Base-by-base conservation (phyloP, 2,888 invertebrate genomes). In the Meiosimyza platycephala region DNA sequence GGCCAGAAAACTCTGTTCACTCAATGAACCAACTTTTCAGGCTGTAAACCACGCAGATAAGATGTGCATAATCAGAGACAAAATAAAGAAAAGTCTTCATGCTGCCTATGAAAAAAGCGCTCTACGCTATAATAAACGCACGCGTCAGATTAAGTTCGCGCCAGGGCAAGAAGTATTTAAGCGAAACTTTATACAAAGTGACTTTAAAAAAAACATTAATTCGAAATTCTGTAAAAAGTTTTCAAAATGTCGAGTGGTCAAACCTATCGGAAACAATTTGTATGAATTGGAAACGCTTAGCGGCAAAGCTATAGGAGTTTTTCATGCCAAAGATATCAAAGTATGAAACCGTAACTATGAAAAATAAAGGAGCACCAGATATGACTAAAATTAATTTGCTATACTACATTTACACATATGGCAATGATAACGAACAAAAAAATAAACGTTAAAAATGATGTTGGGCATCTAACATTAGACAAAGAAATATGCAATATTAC, bases 131-230 rank as follows among this genome's bases (percentile, higher is more conserved):
- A 67, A 67, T 6, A 52, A n/a, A 13, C 33, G 33, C 1, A 16
- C 6, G 16, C 15, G 55, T 3, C 2, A 9, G 1, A 9, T 55
- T 4, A 54, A 6, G 3, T 54, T 67, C 22, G 13, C 2, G 13
- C 55, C 67, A n/a, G 67, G 67, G 2, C 67, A 67, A 11, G 67
- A 67, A 47, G 47, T 67, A 0, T 55, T n/a, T 12, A 67, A 22
- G 13, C 12, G 55, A 5, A 55, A 67, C n/a, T 65, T 54, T n/a
- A 50, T 51, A 9, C 22, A 22, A 18, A 65, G 50, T 22, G 65
- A 65, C 33, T 65, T 65, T 22, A 65, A 52, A 11, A 13, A 4
- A 0, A 65, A 65, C n/a, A 28, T 65, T 3, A 65, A 54, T 16
- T 51, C 65, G 1, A 65, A 65, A n/a, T 28, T 52, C 11, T 65